Base-by-base conservation (phyloP, 1,140 invertebrate genomes). In the Dryas iulia region DNA sequence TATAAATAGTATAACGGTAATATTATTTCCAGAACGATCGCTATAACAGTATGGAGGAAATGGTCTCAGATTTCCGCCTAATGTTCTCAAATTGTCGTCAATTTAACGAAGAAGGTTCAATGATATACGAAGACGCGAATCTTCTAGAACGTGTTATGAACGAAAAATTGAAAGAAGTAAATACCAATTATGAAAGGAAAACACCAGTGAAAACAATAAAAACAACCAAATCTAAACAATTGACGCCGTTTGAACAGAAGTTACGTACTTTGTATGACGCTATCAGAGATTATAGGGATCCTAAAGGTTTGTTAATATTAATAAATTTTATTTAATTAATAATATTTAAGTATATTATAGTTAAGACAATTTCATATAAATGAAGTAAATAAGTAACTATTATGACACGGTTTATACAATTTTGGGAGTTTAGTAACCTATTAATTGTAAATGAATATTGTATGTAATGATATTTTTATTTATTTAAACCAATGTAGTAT, bases 71-170 rank as follows among this genome's bases (percentile, higher is more conserved):
- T 83, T 95, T 95, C 76, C 93, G 95, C 69, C 92, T 98, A 12
- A 99, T 99, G 98, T 99, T 99, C 89, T 95, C 95, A 59, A 99
- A 99, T 90, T 99, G 98, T 81, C 95, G 97, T 0, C 96, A 97
- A 77, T 99, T 98, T 86, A 99, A 99, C 87, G 98, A 99, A 91
- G 98, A 99, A 91, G 96, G 96, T 25, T 99, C 98, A 0, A 95
- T 96, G 76, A 98, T 99, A 77, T 98, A 98, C 79, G 96, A 98
- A 80, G 98, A 99, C 93, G 98, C 98, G 0, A 97, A 96, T 82
- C 94, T 95, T 26, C 90, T 99, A 24, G 98, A 99, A 84, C 95
- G 95, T 79, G 94, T 97, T 8, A 89, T 99, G 23, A 95, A 96
- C 81, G 96, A 97, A 56, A 98, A 97, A 88, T 93, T 98, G 0